These are phyloP conservation scores for Cataglyphis albicans DNA, from an alignment of 2,888 invertebrate species.

Conservation along the genomic window DNA sequence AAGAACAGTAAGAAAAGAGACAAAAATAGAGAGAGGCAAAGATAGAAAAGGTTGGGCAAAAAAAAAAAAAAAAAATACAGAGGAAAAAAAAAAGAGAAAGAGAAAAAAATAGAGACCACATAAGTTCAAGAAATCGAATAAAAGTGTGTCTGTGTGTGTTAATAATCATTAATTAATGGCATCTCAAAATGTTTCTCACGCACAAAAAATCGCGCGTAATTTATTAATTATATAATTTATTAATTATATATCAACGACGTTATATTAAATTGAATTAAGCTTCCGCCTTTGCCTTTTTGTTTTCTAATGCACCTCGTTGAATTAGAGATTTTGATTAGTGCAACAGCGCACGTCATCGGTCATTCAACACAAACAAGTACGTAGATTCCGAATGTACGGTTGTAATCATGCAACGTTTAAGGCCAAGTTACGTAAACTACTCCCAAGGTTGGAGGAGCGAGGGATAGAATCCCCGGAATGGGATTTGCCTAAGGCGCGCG, in stretches of 20 bases:
- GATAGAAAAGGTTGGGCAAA: constrained; percentile 14
- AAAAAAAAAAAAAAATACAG: background rate
- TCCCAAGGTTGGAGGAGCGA: constrained; percentile 64
- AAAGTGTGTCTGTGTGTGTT: constrained; percentile 37
- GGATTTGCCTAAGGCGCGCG: constrained; percentile 44
- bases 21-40: constrained; percentile 20
- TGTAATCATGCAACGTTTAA: constrained; percentile 83
- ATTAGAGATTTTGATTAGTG: constrained; percentile 14
- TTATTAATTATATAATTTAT: constrained; percentile 11
- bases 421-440: constrained; percentile 63
- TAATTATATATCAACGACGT: background rate
- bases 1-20: constrained; percentile 36
- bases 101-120: constrained; percentile 26
- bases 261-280: constrained; percentile 21
- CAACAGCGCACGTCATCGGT: constrained; percentile 55
- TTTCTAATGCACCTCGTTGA: constrained; percentile 18
- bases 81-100: background rate
- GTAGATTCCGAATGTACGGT: constrained; percentile 76
- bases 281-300: background rate
- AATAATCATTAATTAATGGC: constrained; percentile 57
- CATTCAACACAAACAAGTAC: constrained; percentile 82
- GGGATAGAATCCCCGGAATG: constrained; percentile 58
- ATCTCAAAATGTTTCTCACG: constrained; percentile 4
- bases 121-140: constrained; percentile 53
- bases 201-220: background rate